A percentile compares a stretch with the other conserved stretches of the same genome.
phyloP scores from a whole-genome alignment of 2,888 invertebrate genomes.

The Caenorhabditis angaria region DNA sequence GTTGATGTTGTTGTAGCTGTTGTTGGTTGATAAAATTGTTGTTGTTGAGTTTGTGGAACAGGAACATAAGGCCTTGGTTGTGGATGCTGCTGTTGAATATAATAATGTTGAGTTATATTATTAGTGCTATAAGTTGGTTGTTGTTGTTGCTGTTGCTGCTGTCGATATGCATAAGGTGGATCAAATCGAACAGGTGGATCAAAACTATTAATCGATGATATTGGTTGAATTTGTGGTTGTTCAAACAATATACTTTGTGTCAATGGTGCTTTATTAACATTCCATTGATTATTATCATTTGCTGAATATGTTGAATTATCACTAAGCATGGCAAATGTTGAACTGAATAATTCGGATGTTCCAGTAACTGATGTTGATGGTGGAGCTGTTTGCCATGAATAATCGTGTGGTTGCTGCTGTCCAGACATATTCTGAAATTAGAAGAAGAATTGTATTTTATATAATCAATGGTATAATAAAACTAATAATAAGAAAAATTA shows the following conservation, averaged over 20 bases:
- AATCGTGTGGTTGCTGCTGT: no score
- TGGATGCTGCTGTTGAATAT: conserved; percentile 10
- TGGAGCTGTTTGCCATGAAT: conserved; percentile 33
- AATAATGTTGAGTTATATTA: not conserved
- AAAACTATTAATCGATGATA: conserved; percentile 26
- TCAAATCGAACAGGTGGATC: conserved; percentile 42
- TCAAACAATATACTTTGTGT: conserved; percentile 34
- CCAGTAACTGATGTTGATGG: conserved; percentile 46
- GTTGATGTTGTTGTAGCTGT: not conserved
- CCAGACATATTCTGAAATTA: conserved; percentile 34
- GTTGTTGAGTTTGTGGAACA: not conserved
- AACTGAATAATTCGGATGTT: conserved; percentile 55
- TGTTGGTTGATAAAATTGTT: not conserved
- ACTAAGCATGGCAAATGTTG: conserved; percentile 57
- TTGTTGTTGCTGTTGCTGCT: conserved; percentile 13
- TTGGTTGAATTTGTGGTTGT: conserved; percentile 41
- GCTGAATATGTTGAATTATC: conserved; percentile 34
- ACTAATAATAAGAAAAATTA: no score
- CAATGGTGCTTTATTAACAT: conserved; percentile 7
- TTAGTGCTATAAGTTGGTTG: not conserved
- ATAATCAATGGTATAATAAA: no score
- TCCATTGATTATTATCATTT: not conserved
- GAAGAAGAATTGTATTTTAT: not conserved
- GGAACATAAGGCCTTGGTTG: not conserved
- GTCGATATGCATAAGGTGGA: conserved; percentile 30